Base-by-base conservation (phyloP, 1,140 invertebrate species). In the Hermatobates lingyangjiaoensis region DNA sequence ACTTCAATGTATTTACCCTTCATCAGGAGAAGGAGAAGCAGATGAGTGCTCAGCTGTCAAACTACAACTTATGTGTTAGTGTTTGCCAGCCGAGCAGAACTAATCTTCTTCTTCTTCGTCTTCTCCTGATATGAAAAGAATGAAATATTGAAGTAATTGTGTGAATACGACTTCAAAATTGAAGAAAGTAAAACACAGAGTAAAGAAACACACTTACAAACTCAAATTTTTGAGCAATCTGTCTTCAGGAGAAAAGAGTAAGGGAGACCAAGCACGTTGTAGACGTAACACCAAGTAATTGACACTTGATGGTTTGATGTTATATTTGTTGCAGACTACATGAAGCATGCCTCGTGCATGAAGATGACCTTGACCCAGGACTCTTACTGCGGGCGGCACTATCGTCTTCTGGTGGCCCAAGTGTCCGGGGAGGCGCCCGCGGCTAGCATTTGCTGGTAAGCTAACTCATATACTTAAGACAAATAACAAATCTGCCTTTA, bases 381-480 rank as follows among this genome's bases (percentile, higher is more conserved):
- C 39, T 63, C 63, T 30, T 70, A 73, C 52, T 76, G 74, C 57
- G 73, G 73, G 27, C 62, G 63, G 27, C 71, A 75, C 52, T 76
- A 76, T 59, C 65, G 68, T 45, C 62, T 69, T 21, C 63, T 76
- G 3, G 73, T 74, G 5, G 66, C 69, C 47, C 72, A 74, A 60
- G 73, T 75, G 7, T 71, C 70, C 1, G 71, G 70, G 58, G 64
- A 66, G 24, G 70, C 73, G 48, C 69, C 69, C n/a, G 66, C 70
- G 57, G 62, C 70, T 12, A 70, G 68, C 55, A 65, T 76, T 42
- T 76, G 74, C 59, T 75, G 74, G 74, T 76, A 62, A 69, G 63
- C 15, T 34, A 10, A 34, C 30, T n/a, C n/a, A 34, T 10, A 34
- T 34, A 34, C 7, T 34, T n/a, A 10, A 34, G 7, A 34, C n/a